phyloP scores from a whole-genome alignment of 2,888 invertebrate species.

The Cylindroiulus punctatus region DNA sequence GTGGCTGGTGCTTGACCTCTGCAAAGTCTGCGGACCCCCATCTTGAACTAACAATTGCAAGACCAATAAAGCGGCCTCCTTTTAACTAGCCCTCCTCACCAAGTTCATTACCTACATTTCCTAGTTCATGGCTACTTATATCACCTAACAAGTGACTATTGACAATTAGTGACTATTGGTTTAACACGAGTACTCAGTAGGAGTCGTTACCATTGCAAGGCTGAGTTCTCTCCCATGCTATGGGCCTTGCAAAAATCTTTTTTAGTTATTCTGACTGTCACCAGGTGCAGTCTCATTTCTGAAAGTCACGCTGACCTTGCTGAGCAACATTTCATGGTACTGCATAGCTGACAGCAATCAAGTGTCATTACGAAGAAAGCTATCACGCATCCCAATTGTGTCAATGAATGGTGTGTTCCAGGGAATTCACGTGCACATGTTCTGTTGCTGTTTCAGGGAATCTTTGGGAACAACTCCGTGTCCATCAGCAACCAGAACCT shows the following conservation, averaged over 20 bases:
- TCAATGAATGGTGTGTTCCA: not conserved
- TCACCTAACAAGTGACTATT: too few species aligned
- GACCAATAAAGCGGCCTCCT: too few species aligned
- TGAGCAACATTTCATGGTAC: not conserved
- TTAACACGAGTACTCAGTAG: too few species aligned
- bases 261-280: too few species aligned
- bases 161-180: too few species aligned
- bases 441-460: conserved; percentile 24
- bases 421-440: not conserved
- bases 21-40: not conserved
- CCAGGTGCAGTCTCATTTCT: not conserved
- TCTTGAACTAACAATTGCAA: not conserved
- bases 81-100: not conserved
- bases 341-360: not conserved
- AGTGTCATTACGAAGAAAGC: not conserved
- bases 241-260: too few species aligned
- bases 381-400: not conserved
- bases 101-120: not conserved
- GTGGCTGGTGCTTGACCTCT: not conserved
- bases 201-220: too few species aligned
- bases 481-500: not conserved
- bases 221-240: too few species aligned
- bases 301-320: conserved; percentile 25
- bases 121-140: not conserved
- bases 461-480: conserved; percentile 43